Evolutionary conservation across 2,113 vertebrate genomes (phyloP), one percentile per base, ranked within the genome.

Genomic region (Oryzias celebensis): DNA sequence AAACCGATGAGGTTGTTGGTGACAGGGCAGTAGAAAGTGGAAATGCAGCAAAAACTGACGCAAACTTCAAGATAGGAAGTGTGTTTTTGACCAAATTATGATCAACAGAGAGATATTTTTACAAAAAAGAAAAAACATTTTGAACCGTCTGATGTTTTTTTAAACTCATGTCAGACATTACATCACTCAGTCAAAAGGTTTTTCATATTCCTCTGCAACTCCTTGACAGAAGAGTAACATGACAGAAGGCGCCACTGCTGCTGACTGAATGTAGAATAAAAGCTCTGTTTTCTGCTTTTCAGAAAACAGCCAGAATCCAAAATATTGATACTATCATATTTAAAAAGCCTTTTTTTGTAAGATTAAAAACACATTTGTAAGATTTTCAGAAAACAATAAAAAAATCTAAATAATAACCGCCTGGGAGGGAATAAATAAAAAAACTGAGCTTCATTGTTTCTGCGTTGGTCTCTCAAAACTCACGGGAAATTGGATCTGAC

Each of bases 401-500:
- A 17, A 17, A 66, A 55, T 26, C 18, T 2, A 58, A 66, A 59
- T 20, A 20, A 13, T 6, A 41, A 5, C 46, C 53, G 7, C 58
- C 58, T 55, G 8, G 47, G 46, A 65, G 62, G 23, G 53, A 69
- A 65, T 52, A n/a, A 53, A 78, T 26, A 41, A 58, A 73, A 52
- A 55, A 65, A 31, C 65, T 52, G 53, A 71, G 64, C 68, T 72
- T 68, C 52, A 76, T 85, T 84, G 80, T 84, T 85, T 78, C 59
- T 69, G 43, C 48, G 52, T 57, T 42, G 41, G 73, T 85, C 77
- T 59, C 66, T 87, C 87, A 87, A 67, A 81, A 49, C 24, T 61
- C 55, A 57, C 77, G 87, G 89, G 88, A 91, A 91, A 92, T 91
- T 75, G 62, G 52, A 63, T 84, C 71, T 83, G 91, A 91, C 88